These are phyloP conservation scores for Coptodon bakossiorum DNA, from an alignment of 2,113 vertebrate genomes.

Conservation along the genomic window DNA sequence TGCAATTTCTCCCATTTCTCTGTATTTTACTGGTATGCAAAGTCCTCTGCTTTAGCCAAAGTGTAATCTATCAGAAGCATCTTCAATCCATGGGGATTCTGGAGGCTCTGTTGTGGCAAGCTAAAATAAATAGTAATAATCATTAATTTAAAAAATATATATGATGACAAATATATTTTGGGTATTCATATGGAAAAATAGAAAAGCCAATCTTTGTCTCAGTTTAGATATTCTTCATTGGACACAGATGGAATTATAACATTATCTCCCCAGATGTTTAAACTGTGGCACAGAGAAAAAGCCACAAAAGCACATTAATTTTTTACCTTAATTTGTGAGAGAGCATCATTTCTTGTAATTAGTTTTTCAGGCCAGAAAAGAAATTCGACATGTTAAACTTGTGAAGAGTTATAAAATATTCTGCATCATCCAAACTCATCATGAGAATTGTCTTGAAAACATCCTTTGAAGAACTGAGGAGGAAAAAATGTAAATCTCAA, in stretches of 20 bases:
- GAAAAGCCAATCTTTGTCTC: background rate
- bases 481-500: background rate
- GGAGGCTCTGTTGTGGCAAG: background rate
- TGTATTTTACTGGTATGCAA: background rate
- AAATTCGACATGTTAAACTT: background rate
- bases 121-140: background rate
- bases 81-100: background rate
- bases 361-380: background rate
- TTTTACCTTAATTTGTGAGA: background rate
- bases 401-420: background rate
- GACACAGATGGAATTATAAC: background rate
- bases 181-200: background rate
- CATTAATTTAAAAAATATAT: background rate
- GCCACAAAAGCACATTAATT: background rate
- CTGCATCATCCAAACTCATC: background rate
- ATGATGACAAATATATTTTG: background rate
- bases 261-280: background rate
- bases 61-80: background rate
- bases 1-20: background rate
- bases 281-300: background rate
- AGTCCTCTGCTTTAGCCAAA: background rate
- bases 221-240: background rate
- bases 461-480: background rate
- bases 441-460: background rate
- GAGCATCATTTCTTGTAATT: background rate